Base-by-base conservation (phyloP, 2,113 vertebrate genomes). In the Pedionomus torquatus region DNA sequence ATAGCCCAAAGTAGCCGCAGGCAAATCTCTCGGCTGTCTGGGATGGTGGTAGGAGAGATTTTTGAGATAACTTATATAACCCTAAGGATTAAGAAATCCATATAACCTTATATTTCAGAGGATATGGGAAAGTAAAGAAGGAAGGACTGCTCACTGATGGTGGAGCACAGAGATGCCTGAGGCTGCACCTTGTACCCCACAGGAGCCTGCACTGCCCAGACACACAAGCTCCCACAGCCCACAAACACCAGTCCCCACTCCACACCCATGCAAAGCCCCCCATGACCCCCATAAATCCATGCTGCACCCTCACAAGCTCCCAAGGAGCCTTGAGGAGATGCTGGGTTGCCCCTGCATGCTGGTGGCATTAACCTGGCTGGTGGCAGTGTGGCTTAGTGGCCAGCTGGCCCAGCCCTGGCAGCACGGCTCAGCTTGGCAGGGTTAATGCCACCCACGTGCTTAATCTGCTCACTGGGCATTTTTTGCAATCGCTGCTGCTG, bases 401-500 rank as follows among this genome's bases (percentile, higher is more conserved):
- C 0, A 3, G 41, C 57, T 23, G 26, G 21, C 44, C 33, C 44
- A 46, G 33, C 7, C 35, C 26, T 51, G 2, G 9, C 37, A 58
- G 66, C 44, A 43, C 0, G 0, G 31, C 66, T 49, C 43, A 17
- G 51, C 35, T 64, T 2, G 0, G 60, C 0, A 0, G 44, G 17
- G 17, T 43, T 26, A 7, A 17, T 1, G 3, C 44, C 46, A 46
- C 30, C 74, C 43, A 11, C 8, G 0, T 0, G 0, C 30, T 39
- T 39, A 24, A 7, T 11, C 48, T 57, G 78, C 65, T 72, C 2
- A 0, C 52, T 4, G 49, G 24, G 15, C 48, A 4, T n/a, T 5
- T 12, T 2, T 21, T 85, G 43, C 11, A 0, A 10, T 7, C 0
- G 0, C 11, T 20, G 48, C 39, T 7, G 14, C 35, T 57, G 48